These are phyloP conservation scores for Platerodrilus igneus DNA, from an alignment of 2,888 invertebrate genomes.

Conservation along the genomic window DNA sequence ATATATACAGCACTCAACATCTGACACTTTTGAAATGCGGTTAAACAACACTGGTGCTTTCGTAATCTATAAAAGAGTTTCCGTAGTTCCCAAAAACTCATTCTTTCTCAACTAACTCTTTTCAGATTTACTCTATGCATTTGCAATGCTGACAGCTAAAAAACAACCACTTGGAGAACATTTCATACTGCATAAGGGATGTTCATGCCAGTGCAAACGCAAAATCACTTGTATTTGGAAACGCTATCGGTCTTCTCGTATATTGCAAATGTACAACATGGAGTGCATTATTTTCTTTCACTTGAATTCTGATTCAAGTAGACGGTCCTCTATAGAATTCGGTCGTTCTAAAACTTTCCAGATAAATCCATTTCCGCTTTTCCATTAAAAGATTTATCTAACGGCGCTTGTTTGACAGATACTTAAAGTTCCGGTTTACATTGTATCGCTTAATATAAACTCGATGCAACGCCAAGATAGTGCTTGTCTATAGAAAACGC, in stretches of 20 bases:
- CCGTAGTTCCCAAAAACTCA: too few species aligned
- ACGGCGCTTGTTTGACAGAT: slow-evolving; percentile 9
- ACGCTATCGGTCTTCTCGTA: slow-evolving; percentile 17
- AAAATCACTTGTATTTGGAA: slow-evolving; percentile 16
- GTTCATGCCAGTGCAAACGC: slow-evolving; percentile 21
- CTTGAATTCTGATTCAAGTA: slow-evolving; percentile 20
- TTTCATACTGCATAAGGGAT: slow-evolving; percentile 16
- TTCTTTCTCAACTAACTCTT: too few species aligned
- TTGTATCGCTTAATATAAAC: neutral
- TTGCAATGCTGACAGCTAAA: too few species aligned
- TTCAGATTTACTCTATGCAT: too few species aligned
- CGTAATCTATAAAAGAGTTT: too few species aligned
- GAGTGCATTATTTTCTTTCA: slow-evolving; percentile 22
- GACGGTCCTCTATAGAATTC: slow-evolving; percentile 20
- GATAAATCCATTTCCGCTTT: slow-evolving; percentile 23
- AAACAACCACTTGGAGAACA: too few species aligned
- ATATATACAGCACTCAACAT: too few species aligned
- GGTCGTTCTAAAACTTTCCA: slow-evolving; percentile 21
- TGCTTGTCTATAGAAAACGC: neutral
- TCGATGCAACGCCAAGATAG: neutral
- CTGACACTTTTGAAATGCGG: too few species aligned
- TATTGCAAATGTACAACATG: slow-evolving; percentile 20
- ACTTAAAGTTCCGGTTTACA: too few species aligned
- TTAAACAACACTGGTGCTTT: too few species aligned
- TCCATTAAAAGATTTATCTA: slow-evolving; percentile 14